Base-by-base conservation (phyloP, 1,140 invertebrate genomes). In the Lineus longissimus region DNA sequence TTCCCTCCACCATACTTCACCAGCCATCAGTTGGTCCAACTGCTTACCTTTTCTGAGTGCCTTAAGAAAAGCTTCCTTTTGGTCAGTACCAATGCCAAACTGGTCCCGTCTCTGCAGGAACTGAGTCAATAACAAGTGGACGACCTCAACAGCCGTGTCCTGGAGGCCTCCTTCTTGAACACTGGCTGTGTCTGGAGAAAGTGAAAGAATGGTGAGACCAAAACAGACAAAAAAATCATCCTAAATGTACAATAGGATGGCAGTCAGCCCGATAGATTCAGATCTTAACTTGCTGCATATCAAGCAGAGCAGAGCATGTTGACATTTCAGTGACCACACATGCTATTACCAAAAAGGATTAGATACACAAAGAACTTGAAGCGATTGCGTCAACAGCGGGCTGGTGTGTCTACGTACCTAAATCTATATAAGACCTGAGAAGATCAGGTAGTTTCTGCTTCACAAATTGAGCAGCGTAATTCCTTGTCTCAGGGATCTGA, bases 81-180 rank as follows among this genome's bases (percentile, higher is more conserved):
- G 86, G 70, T 93, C 90, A 54, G 84, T 76, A 55, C 73, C 71
- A 56, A 83, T 81, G 66, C 84, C 85, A 71, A 85, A 82, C 40
- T 81, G 75, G 67, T 85, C 83, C 67, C 80, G 81, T 15, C 73
- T 74, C 74, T 86, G 85, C 73, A 85, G 84, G 22, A 88, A 76
- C 60, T 86, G 83, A 67, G 82, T 88, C 27, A 92, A 83, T 66
- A 95, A 88, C 58, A 92, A 85, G 82, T 95, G 92, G 73, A 95
- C 84, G 65, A 94, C 86, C 85, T 95, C 91, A 68, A 91, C 89
- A 63, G 90, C 89, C 68, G 90, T 89, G 82, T 95, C 92, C 84
- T 92, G 90, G 68, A 95, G 85, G 61, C 91, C 91, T 72, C 88
- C 90, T 80, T 91, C 90, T 66, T 78, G 74, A 61, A 71, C 70